These are phyloP conservation scores for Antrozous pallidus DNA, from an alignment of 2,797 vertebrate species.

Conservation along the genomic window DNA sequence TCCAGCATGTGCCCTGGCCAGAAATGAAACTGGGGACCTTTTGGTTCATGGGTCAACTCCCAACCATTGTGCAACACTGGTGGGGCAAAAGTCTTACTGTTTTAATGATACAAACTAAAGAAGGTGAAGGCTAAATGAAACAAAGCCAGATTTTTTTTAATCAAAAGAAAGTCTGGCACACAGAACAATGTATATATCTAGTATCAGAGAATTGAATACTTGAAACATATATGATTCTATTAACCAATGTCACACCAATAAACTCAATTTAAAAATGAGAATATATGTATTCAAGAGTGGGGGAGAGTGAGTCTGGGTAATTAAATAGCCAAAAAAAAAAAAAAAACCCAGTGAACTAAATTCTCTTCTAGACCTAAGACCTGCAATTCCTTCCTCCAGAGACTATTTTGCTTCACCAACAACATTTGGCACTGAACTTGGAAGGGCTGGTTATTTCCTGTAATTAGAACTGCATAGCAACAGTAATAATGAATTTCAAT, in stretches of 20 bases:
- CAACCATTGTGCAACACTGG: too few species aligned
- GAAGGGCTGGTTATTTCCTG: conserved; percentile 60
- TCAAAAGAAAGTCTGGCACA: not conserved
- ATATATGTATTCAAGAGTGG: not conserved
- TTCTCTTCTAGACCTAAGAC: not conserved
- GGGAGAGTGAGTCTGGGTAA: not conserved
- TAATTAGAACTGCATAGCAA: conserved; percentile 68
- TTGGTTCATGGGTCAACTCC: too few species aligned
- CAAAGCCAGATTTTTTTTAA: not conserved
- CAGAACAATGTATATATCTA: not conserved
- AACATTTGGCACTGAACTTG: conserved; percentile 48
- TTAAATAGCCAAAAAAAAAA: not conserved
- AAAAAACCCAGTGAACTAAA: not conserved
- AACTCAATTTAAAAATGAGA: not conserved
- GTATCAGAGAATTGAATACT: not conserved
- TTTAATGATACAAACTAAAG: not conserved
- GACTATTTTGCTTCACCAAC: not conserved
- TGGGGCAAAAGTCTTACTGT: not conserved
- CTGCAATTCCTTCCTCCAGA: not conserved
- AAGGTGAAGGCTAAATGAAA: conserved; percentile 17
- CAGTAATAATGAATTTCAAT: conserved; percentile 61
- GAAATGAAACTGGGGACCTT: too few species aligned
- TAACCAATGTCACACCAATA: not conserved
- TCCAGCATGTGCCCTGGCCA: too few species aligned
- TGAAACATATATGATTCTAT: not conserved